phyloP scores from a whole-genome alignment of 2,113 vertebrate species.

The Lota lota region DNA sequence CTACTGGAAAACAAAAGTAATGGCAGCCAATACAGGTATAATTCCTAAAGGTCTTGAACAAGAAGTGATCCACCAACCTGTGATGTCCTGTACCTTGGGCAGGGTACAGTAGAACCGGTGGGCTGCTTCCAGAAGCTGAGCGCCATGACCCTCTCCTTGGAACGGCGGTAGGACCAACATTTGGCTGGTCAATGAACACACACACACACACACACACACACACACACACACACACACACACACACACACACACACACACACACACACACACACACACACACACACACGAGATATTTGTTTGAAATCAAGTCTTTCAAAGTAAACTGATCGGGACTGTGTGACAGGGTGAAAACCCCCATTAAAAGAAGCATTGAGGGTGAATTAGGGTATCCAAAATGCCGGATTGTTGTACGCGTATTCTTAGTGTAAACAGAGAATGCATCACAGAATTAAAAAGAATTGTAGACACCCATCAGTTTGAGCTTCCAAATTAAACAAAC shows the following conservation, averaged over 20 bases:
- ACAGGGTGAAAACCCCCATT: background rate
- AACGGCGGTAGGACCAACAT: slow-evolving; percentile 97
- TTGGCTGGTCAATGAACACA: slow-evolving; percentile 78
- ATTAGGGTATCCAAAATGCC: slow-evolving; percentile 29
- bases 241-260: slow-evolving; percentile 4
- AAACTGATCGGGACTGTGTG: too few species aligned
- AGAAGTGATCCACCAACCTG: slow-evolving; percentile 72
- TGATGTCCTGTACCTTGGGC: slow-evolving; percentile 94
- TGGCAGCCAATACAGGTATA: too few species aligned
- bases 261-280: slow-evolving; percentile 14
- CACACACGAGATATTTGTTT: slow-evolving; percentile 19
- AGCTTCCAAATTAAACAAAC: slow-evolving; percentile 65
- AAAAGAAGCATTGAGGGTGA: slow-evolving; percentile 36
- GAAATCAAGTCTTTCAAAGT: background rate
- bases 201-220: slow-evolving; percentile 4
- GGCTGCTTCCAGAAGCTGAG: slow-evolving; percentile 94
- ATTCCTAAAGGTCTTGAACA: background rate
- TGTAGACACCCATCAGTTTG: slow-evolving; percentile 68
- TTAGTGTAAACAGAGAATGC: too few species aligned
- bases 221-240: slow-evolving; percentile 6
- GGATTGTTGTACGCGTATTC: too few species aligned
- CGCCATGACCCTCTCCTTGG: slow-evolving; percentile 97
- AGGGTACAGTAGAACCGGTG: slow-evolving; percentile 91
- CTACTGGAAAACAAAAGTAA: too few species aligned
- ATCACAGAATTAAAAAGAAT: slow-evolving; percentile 50